phyloP scores from a whole-genome alignment of 2,113 vertebrate species.

The Xenotilapia caudafasciata region DNA sequence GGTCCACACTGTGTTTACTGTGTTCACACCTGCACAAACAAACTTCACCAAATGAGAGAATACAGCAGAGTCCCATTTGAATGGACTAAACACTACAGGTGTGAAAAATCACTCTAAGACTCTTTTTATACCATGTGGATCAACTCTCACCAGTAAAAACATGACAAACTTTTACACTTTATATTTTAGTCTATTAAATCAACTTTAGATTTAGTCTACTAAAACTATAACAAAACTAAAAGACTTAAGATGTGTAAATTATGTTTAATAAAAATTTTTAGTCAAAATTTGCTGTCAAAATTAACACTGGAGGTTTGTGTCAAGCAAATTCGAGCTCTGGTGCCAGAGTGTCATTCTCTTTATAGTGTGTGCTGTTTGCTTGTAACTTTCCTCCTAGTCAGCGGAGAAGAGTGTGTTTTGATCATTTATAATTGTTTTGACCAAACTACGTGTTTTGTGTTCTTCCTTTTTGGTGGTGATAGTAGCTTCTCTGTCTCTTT shows the following conservation, averaged over 20 bases:
- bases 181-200: neutral
- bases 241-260: neutral
- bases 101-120: neutral
- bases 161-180: neutral
- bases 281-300: neutral
- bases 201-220: neutral
- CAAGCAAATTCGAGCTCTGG: neutral
- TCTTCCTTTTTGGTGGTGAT: neutral
- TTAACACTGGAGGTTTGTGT: neutral
- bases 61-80: neutral
- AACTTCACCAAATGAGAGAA: neutral
- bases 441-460: neutral
- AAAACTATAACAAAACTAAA: neutral
- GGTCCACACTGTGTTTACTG: neutral
- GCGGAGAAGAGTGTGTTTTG: neutral
- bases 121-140: neutral
- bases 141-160: neutral
- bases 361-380: neutral
- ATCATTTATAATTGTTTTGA: neutral
- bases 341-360: neutral
- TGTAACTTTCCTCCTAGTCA: neutral
- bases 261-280: neutral
- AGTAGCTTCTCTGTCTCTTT: neutral
- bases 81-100: neutral
- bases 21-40: neutral